Conservation (phyloP, 2,888 invertebrate genomes). For the Argynnis bischoffii region DNA sequence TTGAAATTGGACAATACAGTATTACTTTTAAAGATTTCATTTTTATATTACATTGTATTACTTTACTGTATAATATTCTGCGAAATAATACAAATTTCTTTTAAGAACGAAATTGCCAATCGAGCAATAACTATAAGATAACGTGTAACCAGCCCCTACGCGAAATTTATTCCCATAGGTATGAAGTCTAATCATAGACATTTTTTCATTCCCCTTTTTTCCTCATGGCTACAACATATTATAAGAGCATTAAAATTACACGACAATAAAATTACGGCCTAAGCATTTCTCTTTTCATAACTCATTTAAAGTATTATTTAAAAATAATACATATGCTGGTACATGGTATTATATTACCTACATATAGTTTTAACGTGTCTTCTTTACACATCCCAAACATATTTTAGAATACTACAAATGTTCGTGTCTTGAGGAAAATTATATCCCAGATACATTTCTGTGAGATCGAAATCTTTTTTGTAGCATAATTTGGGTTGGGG, state of each 20-base stretch:
- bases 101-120: conserved; percentile 61
- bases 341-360: neutral
- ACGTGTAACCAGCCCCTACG: conserved; percentile 56
- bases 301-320: neutral
- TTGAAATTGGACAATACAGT: conserved; percentile 24
- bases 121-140: conserved; percentile 63
- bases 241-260: conserved; percentile 3
- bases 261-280: neutral
- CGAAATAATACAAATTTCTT: conserved; percentile 38
- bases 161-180: conserved; percentile 78
- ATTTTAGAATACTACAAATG: neutral
- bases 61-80: conserved; percentile 24
- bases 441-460: conserved; percentile 67
- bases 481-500: conserved; percentile 58
- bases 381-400: conserved; percentile 5
- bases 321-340: no score
- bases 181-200: conserved; percentile 79
- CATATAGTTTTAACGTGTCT: neutral
- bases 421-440: conserved; percentile 51
- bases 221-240: conserved; percentile 44
- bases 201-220: conserved; percentile 57
- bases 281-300: neutral
- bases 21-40: conserved; percentile 16
- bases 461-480: conserved; percentile 61
- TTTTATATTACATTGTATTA: conserved; percentile 13